phyloP scores from a whole-genome alignment of 2,888 invertebrate genomes.

The Idaea dimidiata region DNA sequence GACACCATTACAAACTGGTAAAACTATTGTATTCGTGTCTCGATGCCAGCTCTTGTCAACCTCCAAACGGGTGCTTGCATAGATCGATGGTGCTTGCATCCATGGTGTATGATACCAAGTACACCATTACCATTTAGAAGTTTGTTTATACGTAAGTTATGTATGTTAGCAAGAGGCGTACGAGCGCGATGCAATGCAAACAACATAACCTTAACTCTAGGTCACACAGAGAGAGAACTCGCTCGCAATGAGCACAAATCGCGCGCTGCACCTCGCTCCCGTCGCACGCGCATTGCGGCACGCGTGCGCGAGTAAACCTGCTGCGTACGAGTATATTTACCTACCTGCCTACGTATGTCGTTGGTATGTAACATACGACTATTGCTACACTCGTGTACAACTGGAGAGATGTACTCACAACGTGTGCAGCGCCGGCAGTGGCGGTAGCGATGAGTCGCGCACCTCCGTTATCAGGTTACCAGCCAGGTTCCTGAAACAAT shows the following conservation, averaged over 20 bases:
- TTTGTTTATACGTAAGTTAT: background rate
- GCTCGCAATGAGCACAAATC: background rate
- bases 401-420: slow-evolving; percentile 84
- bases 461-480: slow-evolving; percentile 87
- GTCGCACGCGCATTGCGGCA: background rate
- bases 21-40: too few relatives aligned
- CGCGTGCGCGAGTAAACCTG: too few relatives aligned
- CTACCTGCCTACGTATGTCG: background rate
- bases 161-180: background rate
- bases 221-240: background rate
- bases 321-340: too few relatives aligned
- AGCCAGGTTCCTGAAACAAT: slow-evolving; percentile 84
- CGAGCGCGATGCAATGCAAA: background rate
- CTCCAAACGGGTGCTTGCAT: too few relatives aligned
- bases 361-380: background rate
- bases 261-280: background rate
- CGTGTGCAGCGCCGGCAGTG: slow-evolving; percentile 86
- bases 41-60: too few relatives aligned
- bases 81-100: too few relatives aligned
- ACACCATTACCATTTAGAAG: too few relatives aligned
- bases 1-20: too few relatives aligned
- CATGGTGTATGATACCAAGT: too few relatives aligned
- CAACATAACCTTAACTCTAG: background rate
- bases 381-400: background rate
- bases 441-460: slow-evolving; percentile 84